Evolutionary conservation across 2,797 vertebrate genomes (phyloP).

Genomic region (Myotis planiceps): DNA sequence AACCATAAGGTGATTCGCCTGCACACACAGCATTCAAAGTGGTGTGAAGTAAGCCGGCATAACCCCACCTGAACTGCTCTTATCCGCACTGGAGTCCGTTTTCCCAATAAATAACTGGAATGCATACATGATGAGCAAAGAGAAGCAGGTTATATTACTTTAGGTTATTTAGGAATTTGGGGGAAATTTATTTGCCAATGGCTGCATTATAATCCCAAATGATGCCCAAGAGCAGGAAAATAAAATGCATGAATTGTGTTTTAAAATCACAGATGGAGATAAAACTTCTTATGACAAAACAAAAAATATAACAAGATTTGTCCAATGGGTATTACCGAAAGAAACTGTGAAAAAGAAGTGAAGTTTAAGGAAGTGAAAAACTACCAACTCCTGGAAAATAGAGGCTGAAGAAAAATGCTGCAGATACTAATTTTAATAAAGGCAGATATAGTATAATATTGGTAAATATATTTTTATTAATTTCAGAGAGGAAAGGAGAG

Average conservation of each 20-base stretch:
- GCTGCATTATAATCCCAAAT: neutral
- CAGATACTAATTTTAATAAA: neutral
- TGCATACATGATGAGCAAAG: neutral
- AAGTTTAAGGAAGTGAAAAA: neutral
- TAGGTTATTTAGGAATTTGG: neutral
- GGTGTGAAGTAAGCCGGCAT: neutral
- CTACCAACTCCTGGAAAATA: neutral
- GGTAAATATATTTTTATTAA: no score
- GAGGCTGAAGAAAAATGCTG: neutral
- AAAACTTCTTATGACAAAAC: neutral
- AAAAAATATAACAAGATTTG: neutral
- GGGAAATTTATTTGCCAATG: neutral
- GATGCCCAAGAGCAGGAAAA: neutral
- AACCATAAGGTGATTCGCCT: neutral
- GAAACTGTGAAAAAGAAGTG: neutral
- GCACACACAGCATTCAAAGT: neutral
- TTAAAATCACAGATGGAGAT: neutral
- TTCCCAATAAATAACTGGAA: neutral
- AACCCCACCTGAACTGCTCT: neutral
- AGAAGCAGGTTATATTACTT: neutral
- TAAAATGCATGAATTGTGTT: neutral
- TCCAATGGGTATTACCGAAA: neutral
- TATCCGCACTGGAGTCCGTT: neutral
- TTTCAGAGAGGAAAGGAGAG: no score
- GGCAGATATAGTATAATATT: no score